Conservation (phyloP, 35 echinoderm and acorn worm species). For the Diadema setosum region DNA sequence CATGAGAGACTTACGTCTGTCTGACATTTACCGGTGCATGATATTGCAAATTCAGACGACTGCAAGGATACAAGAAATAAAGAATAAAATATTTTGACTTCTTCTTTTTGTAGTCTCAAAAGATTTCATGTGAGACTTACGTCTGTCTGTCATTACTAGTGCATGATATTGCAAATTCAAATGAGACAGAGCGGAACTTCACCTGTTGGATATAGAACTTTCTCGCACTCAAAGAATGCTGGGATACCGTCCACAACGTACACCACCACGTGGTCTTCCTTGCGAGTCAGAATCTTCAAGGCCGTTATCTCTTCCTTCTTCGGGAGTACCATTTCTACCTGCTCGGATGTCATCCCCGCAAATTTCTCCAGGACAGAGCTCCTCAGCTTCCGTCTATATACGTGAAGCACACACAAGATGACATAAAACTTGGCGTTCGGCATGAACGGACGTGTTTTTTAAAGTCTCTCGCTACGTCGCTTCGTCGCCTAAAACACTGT, state of each 20-base stretch:
- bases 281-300: conserved; percentile 80
- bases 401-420: no score
- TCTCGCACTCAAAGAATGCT: conserved; percentile 81
- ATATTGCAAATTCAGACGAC: no score
- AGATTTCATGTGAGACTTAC: no score
- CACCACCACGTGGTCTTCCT: conserved; percentile 46
- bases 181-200: no score
- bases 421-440: no score
- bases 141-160: no score
- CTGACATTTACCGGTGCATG: no score
- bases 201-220: conserved; percentile 95
- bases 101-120: no score
- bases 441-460: not conserved
- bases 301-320: conserved; percentile 84
- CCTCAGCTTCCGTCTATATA: not conserved
- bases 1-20: no score
- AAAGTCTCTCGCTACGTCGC: not conserved
- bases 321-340: conserved; percentile 59
- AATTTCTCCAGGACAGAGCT: conserved; percentile 33
- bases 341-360: conserved; percentile 41
- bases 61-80: no score
- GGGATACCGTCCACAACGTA: conserved; percentile 71
- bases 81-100: no score
- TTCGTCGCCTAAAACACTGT: not conserved
- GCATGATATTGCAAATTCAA: no score